A percentile compares a stretch with the other conserved stretches of the same genome.
Conservation (phyloP, 2,888 invertebrate species). For the Ctenicera cuprea region DNA sequence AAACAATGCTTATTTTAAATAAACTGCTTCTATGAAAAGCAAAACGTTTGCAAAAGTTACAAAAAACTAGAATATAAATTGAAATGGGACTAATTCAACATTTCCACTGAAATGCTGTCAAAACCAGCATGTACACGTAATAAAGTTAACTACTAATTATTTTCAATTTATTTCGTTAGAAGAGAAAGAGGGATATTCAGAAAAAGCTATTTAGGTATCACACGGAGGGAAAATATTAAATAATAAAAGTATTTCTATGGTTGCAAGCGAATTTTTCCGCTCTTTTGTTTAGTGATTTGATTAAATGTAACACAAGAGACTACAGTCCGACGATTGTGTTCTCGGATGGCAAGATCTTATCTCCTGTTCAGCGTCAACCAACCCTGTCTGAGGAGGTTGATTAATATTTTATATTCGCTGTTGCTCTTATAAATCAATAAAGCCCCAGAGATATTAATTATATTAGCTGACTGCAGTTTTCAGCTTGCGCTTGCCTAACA, state of each 20-base stretch:
- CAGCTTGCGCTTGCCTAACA: background rate
- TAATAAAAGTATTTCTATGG: background rate
- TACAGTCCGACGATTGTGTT: constrained; percentile 7
- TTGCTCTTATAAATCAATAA: constrained; percentile 17
- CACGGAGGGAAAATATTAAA: background rate
- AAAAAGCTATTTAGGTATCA: too few relatives aligned
- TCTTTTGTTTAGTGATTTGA: constrained; percentile 5
- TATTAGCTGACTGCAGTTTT: constrained; percentile 6
- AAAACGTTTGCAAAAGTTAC: too few relatives aligned
- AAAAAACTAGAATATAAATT: too few relatives aligned
- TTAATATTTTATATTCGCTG: constrained; percentile 18
- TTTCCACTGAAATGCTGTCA: too few relatives aligned
- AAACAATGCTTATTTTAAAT: too few relatives aligned
- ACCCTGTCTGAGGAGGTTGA: constrained; percentile 15
- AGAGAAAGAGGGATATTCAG: too few relatives aligned
- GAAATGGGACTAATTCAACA: too few relatives aligned
- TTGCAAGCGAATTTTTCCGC: background rate
- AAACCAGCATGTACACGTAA: too few relatives aligned
- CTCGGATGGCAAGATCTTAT: constrained; percentile 18
- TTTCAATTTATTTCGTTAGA: too few relatives aligned
- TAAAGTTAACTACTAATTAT: too few relatives aligned
- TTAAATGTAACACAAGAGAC: constrained; percentile 12
- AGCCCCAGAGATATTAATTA: constrained; percentile 16
- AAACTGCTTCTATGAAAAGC: too few relatives aligned
- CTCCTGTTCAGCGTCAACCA: constrained; percentile 8